These are phyloP conservation scores for Tachysurus fulvidraco DNA, from an alignment of 2,113 vertebrate species.

Conservation along the genomic window DNA sequence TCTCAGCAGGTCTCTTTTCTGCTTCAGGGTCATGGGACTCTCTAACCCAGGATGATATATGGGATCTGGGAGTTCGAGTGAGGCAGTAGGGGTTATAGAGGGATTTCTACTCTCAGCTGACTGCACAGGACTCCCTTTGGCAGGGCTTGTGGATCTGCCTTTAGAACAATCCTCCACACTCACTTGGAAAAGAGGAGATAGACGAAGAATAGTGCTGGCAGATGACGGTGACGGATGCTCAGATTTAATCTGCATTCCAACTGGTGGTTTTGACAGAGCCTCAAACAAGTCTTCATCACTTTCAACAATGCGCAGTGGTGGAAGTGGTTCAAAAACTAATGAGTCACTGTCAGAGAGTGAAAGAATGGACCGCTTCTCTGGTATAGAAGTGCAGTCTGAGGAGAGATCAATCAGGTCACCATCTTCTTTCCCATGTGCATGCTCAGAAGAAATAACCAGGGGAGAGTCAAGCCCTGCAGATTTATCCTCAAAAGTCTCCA, in stretches of 20 bases:
- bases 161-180: conserved; percentile 89
- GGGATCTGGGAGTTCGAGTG: conserved; percentile 68
- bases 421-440: conserved; percentile 79
- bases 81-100: conserved; percentile 60
- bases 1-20: conserved; percentile 89
- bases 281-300: conserved; percentile 89
- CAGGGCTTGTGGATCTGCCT: conserved; percentile 64
- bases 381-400: conserved; percentile 90
- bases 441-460: conserved; percentile 4
- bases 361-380: conserved; percentile 90
- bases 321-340: conserved; percentile 90
- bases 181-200: conserved; percentile 85
- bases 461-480: conserved; percentile 73
- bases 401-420: conserved; percentile 93
- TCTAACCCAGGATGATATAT: conserved; percentile 69
- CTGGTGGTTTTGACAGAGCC: conserved; percentile 61
- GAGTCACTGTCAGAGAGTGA: conserved; percentile 97
- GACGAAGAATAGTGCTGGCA: conserved; percentile 76
- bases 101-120: conserved; percentile 52
- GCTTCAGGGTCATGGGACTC: conserved; percentile 87
- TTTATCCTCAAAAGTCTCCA: conserved; percentile 90
- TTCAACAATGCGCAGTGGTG: conserved; percentile 93
- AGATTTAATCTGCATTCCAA: conserved; percentile 54
- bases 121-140: conserved; percentile 51
- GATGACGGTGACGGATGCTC: conserved; percentile 64